phyloP scores from a whole-genome alignment of 2,113 vertebrate genomes.

The Paradisaea rubra region DNA sequence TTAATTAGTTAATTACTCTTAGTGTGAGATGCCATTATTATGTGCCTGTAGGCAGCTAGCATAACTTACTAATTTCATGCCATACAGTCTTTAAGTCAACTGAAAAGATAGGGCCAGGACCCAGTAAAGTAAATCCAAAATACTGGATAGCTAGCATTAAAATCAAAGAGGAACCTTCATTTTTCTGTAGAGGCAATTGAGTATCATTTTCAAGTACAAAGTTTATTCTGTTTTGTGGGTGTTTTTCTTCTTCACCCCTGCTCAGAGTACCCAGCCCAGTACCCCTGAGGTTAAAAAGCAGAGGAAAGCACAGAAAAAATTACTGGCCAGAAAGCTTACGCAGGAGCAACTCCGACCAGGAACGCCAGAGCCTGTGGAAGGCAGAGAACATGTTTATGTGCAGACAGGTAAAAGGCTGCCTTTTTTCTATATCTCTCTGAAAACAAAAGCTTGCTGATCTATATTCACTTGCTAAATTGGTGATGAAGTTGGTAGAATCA shows the following conservation, averaged over 20 bases:
- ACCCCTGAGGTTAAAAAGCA: slow-evolving; percentile 69
- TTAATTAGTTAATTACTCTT: not conserved
- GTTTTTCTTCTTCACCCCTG: not conserved
- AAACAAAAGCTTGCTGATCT: not conserved
- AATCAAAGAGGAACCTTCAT: not conserved
- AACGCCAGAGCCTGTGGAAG: slow-evolving; percentile 77
- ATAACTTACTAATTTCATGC: not conserved
- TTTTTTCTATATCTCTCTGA: not conserved
- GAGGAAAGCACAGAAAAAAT: slow-evolving; percentile 67
- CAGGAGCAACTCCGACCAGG: slow-evolving; percentile 56
- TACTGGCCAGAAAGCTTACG: slow-evolving; percentile 53
- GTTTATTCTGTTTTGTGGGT: not conserved
- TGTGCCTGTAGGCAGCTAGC: not conserved
- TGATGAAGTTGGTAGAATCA: not conserved
- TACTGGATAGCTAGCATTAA: not conserved
- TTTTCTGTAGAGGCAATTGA: not conserved
- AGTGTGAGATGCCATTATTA: not conserved
- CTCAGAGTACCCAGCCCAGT: slow-evolving; percentile 66
- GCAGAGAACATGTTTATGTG: slow-evolving; percentile 78
- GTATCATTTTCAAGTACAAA: not conserved
- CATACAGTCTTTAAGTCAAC: not conserved
- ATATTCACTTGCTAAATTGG: not conserved
- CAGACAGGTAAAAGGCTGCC: slow-evolving; percentile 81
- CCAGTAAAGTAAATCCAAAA: not conserved
- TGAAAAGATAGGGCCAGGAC: not conserved